Evolutionary conservation across 2,113 vertebrate species (phyloP).

Genomic region (Mobula birostris): DNA sequence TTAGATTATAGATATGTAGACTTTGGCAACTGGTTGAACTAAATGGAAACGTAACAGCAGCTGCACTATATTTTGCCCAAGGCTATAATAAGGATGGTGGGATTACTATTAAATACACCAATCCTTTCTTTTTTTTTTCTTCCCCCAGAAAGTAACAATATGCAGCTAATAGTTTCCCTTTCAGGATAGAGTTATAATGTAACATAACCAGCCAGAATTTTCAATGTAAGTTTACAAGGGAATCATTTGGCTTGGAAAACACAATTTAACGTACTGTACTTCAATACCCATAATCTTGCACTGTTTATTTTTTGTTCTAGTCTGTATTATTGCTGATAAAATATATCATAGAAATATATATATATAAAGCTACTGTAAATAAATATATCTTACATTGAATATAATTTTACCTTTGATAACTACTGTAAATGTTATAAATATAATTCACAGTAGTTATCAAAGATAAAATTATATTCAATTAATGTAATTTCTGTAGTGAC

Average conservation of each 20-base stretch:
- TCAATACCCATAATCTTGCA: background rate
- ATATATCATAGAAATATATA: background rate
- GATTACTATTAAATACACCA: slow-evolving; percentile 30
- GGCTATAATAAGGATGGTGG: slow-evolving; percentile 32
- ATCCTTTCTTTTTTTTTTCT: background rate
- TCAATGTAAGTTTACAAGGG: background rate
- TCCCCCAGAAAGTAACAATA: slow-evolving; percentile 19
- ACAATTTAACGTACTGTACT: background rate
- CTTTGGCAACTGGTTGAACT: slow-evolving; percentile 19
- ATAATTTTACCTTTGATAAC: background rate
- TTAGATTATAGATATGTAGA: background rate
- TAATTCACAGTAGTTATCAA: background rate
- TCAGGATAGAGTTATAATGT: slow-evolving; percentile 1
- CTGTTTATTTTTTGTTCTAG: background rate
- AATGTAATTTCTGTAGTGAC: background rate
- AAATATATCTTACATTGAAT: background rate
- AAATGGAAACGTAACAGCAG: background rate
- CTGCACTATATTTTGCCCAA: background rate
- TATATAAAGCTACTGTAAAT: no score
- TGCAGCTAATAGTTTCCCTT: slow-evolving; percentile 7
- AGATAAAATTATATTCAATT: background rate
- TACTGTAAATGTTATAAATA: background rate
- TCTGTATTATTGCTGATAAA: background rate
- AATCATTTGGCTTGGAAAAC: slow-evolving; percentile 8
- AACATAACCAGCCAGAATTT: slow-evolving; percentile 20